Evolutionary conservation across 2,113 vertebrate genomes (phyloP), one percentile per base, ranked within the genome.

Genomic region (Potamarius usumacintae): DNA sequence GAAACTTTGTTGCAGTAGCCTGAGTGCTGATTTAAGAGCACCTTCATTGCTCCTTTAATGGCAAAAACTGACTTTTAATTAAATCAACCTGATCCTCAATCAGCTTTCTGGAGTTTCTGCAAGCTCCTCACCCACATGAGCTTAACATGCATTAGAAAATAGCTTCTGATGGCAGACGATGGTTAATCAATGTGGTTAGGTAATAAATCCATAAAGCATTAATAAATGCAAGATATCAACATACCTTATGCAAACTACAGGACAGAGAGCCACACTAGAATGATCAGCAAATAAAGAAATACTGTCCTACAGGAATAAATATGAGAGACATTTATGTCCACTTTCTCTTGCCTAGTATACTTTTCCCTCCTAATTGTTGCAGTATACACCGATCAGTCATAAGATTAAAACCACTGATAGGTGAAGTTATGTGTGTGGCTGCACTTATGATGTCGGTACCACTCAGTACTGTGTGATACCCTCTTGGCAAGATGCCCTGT

Each of bases 151-250:
- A 88, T 85, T 52, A 85, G 58, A 86, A 87, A 87, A 88, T 88
- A 76, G 76, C 83, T 74, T 79, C 77, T 88, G 81, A 69, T 84
- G 50, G 55, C 27, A 53, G 62, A 84, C 18, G 34, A 79, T 57
- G 79, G 74, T 90, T 90, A 88, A 52, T 86, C 85, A 74, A 57
- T 87, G 88, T 81, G 57, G 86, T 85, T 83, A 89, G 88, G 50
- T 52, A 80, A 71, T 87, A 87, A 85, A 87, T 84, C 87, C 62
- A 77, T 7, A 63, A 74, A 84, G 34, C 77, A 80, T 50, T 76
- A 84, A 57, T 6, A 78, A 87, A 89, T 79, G 42, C 71, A 85
- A 60, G 10, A 52, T 78, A 60, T 84, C 71, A 62, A 22, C 27
- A 72, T 42, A 58, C 30, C 20, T 60, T 14, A 34, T 82, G 30